These are phyloP conservation scores for Thaumatotibia leucotreta DNA, from an alignment of 1,140 invertebrate species.

Conservation along the genomic window DNA sequence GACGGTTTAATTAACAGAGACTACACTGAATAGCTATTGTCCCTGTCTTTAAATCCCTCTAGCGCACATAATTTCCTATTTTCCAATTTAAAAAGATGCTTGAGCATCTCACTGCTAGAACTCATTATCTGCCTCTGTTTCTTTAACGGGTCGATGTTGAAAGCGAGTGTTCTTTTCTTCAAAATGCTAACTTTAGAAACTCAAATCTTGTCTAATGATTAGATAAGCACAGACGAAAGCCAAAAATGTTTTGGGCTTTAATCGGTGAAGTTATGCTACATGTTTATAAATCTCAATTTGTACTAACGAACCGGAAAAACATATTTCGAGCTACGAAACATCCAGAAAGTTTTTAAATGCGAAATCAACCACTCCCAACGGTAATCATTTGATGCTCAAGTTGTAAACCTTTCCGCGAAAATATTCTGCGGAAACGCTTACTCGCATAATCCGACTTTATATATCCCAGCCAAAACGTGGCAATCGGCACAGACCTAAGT, in stretches of 20 bases:
- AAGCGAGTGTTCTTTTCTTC: background rate
- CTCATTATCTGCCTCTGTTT: background rate
- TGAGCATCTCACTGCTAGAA: background rate
- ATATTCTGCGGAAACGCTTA: background rate
- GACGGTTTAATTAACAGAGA: background rate
- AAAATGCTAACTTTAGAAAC: too few relatives aligned
- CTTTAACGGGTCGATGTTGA: background rate
- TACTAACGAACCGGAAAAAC: too few relatives aligned
- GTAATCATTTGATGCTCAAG: background rate
- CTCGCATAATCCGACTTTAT: background rate
- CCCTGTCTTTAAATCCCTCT: background rate
- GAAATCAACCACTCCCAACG: background rate
- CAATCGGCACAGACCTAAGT: background rate
- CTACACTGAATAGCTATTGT: background rate
- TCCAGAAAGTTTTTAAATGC: background rate
- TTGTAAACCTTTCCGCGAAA: background rate
- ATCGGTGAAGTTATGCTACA: too few relatives aligned
- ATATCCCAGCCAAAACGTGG: background rate
- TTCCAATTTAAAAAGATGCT: background rate
- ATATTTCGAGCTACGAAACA: too few relatives aligned
- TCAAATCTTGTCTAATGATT: too few relatives aligned
- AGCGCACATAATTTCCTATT: background rate
- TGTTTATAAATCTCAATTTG: too few relatives aligned
- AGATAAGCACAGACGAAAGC: too few relatives aligned
- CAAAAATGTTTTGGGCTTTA: too few relatives aligned